Evolutionary conservation across 2,797 vertebrate genomes (phyloP).

Genomic region (Pangasius sanitwongsei): DNA sequence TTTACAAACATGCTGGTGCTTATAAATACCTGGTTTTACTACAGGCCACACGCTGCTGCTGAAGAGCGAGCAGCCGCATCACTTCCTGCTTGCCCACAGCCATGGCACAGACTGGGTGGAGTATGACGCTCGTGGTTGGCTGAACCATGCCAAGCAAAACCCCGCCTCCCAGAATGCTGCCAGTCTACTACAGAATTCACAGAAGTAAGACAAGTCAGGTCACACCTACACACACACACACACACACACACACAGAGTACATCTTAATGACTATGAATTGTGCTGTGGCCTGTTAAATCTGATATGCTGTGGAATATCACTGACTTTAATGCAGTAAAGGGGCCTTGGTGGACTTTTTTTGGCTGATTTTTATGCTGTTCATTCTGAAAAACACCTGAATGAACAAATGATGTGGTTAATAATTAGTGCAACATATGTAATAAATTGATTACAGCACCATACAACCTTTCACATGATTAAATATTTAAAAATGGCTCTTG

Average conservation of each 20-base stretch:
- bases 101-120: constrained; percentile 97
- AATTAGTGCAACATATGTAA: not conserved
- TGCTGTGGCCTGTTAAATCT: not conserved
- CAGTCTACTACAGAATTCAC: constrained; percentile 88
- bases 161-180: constrained; percentile 84
- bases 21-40: constrained; percentile 2
- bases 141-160: constrained; percentile 89
- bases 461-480: not conserved
- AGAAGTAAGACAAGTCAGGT: constrained; percentile 82
- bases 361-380: not conserved
- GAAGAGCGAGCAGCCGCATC: constrained; percentile 84
- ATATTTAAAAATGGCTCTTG: not conserved
- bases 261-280: not conserved
- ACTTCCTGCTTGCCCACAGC: constrained; percentile 94
- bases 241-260: not conserved
- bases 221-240: not conserved
- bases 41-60: constrained; percentile 86
- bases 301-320: not conserved
- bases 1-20: not conserved
- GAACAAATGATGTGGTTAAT: not conserved
- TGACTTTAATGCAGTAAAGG: not conserved
- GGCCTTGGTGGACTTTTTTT: not conserved
- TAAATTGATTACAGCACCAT: not conserved
- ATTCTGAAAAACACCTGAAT: not conserved
- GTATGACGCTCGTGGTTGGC: constrained; percentile 86